These are phyloP conservation scores for Eleutherodactylus coqui DNA, from an alignment of 2,797 vertebrate species.

Conservation along the genomic window DNA sequence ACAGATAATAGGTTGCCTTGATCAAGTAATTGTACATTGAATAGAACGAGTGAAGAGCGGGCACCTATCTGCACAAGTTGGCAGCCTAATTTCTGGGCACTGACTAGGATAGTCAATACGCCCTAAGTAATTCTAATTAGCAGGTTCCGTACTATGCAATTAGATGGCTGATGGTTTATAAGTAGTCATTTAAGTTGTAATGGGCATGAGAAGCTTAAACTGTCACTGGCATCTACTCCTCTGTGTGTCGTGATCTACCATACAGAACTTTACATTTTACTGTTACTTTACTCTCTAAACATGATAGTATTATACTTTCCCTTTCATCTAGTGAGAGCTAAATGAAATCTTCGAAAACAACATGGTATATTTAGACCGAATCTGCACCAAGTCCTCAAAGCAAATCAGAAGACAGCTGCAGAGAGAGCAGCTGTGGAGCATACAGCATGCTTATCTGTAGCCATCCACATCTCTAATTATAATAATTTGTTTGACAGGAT, in stretches of 20 bases:
- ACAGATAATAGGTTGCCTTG: too few relatives aligned
- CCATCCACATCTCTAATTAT: constrained; percentile 30
- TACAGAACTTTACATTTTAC: background rate
- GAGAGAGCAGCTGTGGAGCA: constrained; percentile 11
- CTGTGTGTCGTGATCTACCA: background rate
- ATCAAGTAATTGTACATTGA: too few relatives aligned
- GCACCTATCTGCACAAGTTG: too few relatives aligned
- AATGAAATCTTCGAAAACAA: background rate
- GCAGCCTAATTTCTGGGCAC: too few relatives aligned
- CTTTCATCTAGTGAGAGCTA: background rate
- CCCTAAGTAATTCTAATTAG: background rate
- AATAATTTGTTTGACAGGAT: constrained; percentile 38
- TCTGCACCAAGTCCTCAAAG: background rate
- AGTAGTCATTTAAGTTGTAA: background rate
- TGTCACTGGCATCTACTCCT: background rate
- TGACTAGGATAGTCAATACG: too few relatives aligned
- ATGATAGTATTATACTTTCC: background rate
- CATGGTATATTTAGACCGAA: constrained; percentile 6
- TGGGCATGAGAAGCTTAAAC: background rate
- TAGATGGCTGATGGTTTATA: background rate
- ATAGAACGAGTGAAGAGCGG: too few relatives aligned
- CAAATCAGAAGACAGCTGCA: constrained; percentile 26
- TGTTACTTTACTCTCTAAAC: background rate
- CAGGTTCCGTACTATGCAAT: background rate
- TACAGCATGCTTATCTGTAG: background rate